Percentiles rank a stretch among this genome's conserved stretches.
Evolutionary conservation across 1,140 invertebrate genomes (phyloP).

Genomic region (Zaprionus capensis): DNA sequence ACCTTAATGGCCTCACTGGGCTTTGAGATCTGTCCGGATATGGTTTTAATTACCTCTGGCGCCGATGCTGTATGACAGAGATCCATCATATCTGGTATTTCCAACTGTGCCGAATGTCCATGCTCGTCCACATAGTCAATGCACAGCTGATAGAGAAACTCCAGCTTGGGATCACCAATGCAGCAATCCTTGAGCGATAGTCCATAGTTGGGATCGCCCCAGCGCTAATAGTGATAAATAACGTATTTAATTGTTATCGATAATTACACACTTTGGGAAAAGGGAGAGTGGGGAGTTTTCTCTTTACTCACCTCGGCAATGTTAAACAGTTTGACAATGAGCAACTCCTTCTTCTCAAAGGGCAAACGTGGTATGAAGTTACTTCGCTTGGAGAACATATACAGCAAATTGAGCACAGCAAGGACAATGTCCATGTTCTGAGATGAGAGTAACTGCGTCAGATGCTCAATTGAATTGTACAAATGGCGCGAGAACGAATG

Average conservation of each 20-base stretch:
- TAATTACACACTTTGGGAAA: too few species aligned
- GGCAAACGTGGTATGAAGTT: constrained; percentile 94
- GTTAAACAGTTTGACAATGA: constrained; percentile 91
- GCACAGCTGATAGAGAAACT: constrained; percentile 78
- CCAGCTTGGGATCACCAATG: constrained; percentile 77
- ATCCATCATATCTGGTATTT: constrained; percentile 82
- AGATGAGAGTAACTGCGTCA: constrained; percentile 92
- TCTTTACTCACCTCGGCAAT: constrained; percentile 89
- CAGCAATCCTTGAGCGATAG: constrained; percentile 78
- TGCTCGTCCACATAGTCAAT: constrained; percentile 81
- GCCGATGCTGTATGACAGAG: constrained; percentile 66
- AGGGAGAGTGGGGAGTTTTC: too few species aligned
- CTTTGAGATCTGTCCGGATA: constrained; percentile 81
- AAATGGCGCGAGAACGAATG: constrained; percentile 95
- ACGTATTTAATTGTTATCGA: constrained; percentile 14
- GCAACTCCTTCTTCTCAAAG: constrained; percentile 89
- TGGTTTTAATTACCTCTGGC: constrained; percentile 75
- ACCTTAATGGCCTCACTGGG: constrained; percentile 80
- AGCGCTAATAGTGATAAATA: constrained; percentile 58
- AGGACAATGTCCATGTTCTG: constrained; percentile 95
- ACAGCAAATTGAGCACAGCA: constrained; percentile 93
- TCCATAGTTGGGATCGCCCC: constrained; percentile 80
- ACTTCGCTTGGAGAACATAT: constrained; percentile 96
- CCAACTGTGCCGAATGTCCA: constrained; percentile 73
- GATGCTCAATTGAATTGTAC: constrained; percentile 96